phyloP scores from a whole-genome alignment of 2,888 invertebrate genomes.

The Eupithecia subfuscata region DNA sequence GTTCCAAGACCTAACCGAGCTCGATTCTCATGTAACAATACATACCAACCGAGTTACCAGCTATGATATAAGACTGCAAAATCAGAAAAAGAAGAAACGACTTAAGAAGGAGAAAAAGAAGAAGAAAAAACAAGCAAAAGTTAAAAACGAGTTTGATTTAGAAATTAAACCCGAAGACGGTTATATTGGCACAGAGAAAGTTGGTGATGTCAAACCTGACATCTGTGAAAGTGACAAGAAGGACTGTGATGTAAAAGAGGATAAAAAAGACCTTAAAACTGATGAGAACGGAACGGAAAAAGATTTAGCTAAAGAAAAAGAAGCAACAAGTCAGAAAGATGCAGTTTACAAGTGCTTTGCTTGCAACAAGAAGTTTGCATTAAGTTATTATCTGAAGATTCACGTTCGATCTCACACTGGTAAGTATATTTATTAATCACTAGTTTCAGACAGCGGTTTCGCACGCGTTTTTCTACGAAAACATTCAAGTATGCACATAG shows the following conservation, averaged over 20 bases:
- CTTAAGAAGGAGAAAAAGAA: slow-evolving; percentile 66
- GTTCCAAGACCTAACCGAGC: slow-evolving; percentile 57
- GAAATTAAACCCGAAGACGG: slow-evolving; percentile 78
- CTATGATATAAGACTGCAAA: slow-evolving; percentile 70
- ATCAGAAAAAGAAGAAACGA: slow-evolving; percentile 64
- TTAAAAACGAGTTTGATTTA: slow-evolving; percentile 51
- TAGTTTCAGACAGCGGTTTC: background rate
- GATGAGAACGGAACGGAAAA: slow-evolving; percentile 28
- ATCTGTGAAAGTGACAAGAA: background rate
- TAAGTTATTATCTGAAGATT: slow-evolving; percentile 75
- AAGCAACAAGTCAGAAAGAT: slow-evolving; percentile 38
- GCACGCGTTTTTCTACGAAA: background rate
- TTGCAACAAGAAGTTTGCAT: slow-evolving; percentile 72
- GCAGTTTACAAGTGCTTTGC: slow-evolving; percentile 78
- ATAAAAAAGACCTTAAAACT: background rate
- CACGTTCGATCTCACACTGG: slow-evolving; percentile 79
- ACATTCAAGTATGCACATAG: background rate
- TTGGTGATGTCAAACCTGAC: slow-evolving; percentile 49
- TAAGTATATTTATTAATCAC: slow-evolving; percentile 44
- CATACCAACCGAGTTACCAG: slow-evolving; percentile 75
- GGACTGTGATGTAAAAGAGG: background rate
- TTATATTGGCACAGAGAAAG: slow-evolving; percentile 70
- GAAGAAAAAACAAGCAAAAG: slow-evolving; percentile 56
- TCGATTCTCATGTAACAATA: slow-evolving; percentile 69
- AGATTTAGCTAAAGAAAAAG: slow-evolving; percentile 20